These are phyloP conservation scores for Chouioia cunea DNA, from an alignment of 2,888 invertebrate species.

Conservation along the genomic window DNA sequence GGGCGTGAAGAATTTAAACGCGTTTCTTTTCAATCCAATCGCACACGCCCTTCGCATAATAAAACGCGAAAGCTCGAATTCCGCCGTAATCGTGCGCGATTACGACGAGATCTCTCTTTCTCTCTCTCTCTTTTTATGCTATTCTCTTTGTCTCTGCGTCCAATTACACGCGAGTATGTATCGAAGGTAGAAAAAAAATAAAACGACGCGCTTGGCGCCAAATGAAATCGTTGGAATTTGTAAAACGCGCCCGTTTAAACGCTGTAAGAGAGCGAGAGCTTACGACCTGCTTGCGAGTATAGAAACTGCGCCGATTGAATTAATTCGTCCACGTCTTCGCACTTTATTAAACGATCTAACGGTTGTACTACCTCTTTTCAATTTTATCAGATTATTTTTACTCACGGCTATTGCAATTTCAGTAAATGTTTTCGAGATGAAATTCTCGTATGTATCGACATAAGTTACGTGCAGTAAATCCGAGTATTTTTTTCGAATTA, in stretches of 20 bases:
- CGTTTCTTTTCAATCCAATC: slow-evolving; percentile 44
- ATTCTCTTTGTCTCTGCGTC: slow-evolving; percentile 25
- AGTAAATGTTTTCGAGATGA: background rate
- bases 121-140: slow-evolving; percentile 26
- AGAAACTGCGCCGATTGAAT: slow-evolving; percentile 13
- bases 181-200: slow-evolving; percentile 29
- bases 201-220: slow-evolving; percentile 9
- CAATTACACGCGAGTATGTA: slow-evolving; percentile 42
- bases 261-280: background rate
- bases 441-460: background rate
- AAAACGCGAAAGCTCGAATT: slow-evolving; percentile 45
- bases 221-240: slow-evolving; percentile 47
- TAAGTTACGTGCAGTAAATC: slow-evolving; percentile 3
- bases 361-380: background rate
- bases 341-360: slow-evolving; percentile 21
- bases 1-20: slow-evolving; percentile 45
- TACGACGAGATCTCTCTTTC: slow-evolving; percentile 44
- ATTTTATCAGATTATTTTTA: background rate
- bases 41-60: slow-evolving; percentile 40
- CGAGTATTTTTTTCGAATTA: background rate
- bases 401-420: too few species aligned
- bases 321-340: slow-evolving; percentile 18
- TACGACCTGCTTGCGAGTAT: background rate
- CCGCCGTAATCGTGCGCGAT: slow-evolving; percentile 44
- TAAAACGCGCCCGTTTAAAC: slow-evolving; percentile 18